A percentile compares a stretch with the other conserved stretches of the same genome.
Evolutionary conservation across 1,140 invertebrate genomes (phyloP).

Genomic region (Lanistes nyassanus): DNA sequence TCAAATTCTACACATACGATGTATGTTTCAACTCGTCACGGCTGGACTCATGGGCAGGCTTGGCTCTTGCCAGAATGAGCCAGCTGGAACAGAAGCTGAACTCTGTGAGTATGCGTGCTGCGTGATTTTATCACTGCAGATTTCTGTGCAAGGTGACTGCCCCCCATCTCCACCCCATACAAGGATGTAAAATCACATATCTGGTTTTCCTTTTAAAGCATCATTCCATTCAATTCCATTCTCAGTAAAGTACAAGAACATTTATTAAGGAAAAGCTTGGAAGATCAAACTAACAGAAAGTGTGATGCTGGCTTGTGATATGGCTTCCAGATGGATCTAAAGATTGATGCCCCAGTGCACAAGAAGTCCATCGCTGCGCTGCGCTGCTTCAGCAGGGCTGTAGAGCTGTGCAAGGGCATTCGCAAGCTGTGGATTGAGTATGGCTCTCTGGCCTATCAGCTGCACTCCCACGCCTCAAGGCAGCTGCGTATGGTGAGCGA

Average conservation of each 20-base stretch:
- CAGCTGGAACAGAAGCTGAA: conserved; percentile 85
- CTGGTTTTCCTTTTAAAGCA: no score
- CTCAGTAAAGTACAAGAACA: no score
- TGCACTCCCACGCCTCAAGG: conserved; percentile 87
- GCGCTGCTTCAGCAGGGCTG: conserved; percentile 81
- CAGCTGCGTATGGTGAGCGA: conserved; percentile 77
- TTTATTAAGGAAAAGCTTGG: no score
- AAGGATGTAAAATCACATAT: no score
- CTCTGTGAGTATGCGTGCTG: conserved; percentile 67
- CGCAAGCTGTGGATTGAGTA: conserved; percentile 88
- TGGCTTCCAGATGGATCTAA: conserved; percentile 65
- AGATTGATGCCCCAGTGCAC: conserved; percentile 75
- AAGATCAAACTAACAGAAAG: no score
- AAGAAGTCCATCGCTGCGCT: conserved; percentile 77
- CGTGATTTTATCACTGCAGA: not conserved
- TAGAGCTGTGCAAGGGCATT: conserved; percentile 76
- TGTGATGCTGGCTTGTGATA: not conserved
- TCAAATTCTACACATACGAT: conserved; percentile 86
- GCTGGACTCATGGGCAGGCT: conserved; percentile 91
- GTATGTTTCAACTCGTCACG: conserved; percentile 81
- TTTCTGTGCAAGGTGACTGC: no score
- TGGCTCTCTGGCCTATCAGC: conserved; percentile 85
- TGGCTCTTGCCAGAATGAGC: conserved; percentile 84
- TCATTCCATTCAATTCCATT: no score
- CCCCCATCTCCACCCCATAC: no score